Percentiles rank a stretch among this genome's conserved stretches.
Conservation (phyloP, 2,888 invertebrate species). For the Tachina lurida region DNA sequence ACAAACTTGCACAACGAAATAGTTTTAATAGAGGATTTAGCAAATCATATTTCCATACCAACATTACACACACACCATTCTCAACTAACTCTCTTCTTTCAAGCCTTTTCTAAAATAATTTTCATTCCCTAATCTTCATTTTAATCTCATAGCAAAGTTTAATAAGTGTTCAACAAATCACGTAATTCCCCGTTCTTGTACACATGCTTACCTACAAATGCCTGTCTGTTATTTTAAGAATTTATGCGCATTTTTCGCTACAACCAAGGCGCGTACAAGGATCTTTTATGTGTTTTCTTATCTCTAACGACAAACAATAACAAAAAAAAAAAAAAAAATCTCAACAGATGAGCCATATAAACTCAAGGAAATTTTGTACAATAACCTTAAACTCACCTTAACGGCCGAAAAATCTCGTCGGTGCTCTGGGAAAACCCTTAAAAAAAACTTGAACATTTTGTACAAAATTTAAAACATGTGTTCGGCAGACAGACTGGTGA, state of each 20-base stretch:
- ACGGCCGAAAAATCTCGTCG: conserved; percentile 74
- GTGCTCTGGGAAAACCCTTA: conserved; percentile 70
- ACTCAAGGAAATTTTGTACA: conserved; percentile 47
- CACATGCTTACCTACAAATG: neutral
- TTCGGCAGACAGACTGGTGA: conserved; percentile 55
- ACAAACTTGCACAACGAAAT: too few relatives aligned
- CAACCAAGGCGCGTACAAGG: conserved; percentile 48
- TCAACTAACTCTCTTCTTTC: neutral
- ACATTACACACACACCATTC: neutral
- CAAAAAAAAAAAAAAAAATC: conserved; percentile 38
- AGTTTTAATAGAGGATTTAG: too few relatives aligned
- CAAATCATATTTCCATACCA: too few relatives aligned
- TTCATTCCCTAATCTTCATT: conserved; percentile 19
- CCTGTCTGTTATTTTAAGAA: conserved; percentile 29
- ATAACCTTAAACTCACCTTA: neutral
- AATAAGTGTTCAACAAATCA: conserved; percentile 7
- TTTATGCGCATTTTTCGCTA: conserved; percentile 31
- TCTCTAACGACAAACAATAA: neutral
- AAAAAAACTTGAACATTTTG: conserved; percentile 45
- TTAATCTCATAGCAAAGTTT: neutral
- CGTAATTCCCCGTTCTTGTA: conserved; percentile 45
- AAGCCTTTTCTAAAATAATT: neutral
- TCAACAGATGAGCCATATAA: conserved; percentile 34
- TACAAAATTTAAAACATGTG: conserved; percentile 60
- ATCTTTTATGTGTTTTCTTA: conserved; percentile 29